A percentile compares a stretch with the other conserved stretches of the same genome.
These are phyloP conservation scores for Cuniculus paca DNA, from an alignment of 2,797 vertebrate species.

Conservation along the genomic window DNA sequence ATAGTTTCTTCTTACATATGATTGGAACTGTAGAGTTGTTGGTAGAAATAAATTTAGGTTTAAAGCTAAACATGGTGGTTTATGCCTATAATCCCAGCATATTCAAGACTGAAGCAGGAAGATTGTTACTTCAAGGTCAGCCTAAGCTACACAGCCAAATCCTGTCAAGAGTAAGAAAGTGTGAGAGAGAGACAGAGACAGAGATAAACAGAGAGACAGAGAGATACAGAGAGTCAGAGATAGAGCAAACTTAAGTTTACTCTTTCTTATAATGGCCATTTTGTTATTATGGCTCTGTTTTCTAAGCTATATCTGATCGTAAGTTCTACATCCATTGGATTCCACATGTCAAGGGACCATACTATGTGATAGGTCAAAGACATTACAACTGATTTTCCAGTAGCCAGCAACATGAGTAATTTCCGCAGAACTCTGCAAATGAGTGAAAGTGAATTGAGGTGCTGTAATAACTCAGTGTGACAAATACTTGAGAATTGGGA, in stretches of 20 bases:
- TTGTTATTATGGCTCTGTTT: neutral
- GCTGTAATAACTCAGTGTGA: constrained; percentile 64
- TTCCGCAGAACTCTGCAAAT: constrained; percentile 1
- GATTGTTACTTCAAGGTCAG: neutral
- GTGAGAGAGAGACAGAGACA: neutral
- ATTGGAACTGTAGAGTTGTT: neutral
- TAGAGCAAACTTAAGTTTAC: neutral
- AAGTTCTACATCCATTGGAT: neutral
- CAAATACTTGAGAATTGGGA: constrained; percentile 64
- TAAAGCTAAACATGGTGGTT: neutral
- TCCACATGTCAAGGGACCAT: constrained; percentile 1
- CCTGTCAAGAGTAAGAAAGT: neutral
- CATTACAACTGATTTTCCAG: constrained; percentile 65
- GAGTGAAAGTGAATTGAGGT: constrained; percentile 53
- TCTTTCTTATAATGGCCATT: neutral
- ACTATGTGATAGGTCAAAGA: constrained; percentile 7
- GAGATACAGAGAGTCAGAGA: neutral
- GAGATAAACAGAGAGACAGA: neutral
- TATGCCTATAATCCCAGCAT: neutral
- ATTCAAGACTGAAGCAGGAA: neutral
- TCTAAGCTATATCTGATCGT: neutral
- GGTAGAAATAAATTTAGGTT: neutral
- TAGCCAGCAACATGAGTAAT: constrained; percentile 69
- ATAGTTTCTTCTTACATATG: neutral
- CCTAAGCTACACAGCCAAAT: neutral